Conservation (phyloP, 2,888 invertebrate species). For the Caenorhabditis sinica region DNA sequence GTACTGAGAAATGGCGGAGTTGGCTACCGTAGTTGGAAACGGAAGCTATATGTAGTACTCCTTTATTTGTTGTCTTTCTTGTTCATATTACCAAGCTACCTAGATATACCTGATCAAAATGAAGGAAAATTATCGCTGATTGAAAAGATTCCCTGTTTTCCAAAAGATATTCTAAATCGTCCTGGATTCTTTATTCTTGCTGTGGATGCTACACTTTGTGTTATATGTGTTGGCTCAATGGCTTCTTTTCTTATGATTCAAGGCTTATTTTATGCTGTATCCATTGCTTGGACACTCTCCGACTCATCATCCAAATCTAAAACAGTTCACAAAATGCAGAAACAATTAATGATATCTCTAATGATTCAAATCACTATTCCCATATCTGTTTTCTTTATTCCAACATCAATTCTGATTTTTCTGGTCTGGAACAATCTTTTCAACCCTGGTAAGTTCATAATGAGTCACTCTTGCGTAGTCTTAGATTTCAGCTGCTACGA, state of each 20-base stretch:
- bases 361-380: constrained; percentile 30
- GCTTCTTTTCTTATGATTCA: constrained; percentile 2
- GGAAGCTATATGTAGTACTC: constrained; percentile 3
- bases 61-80: background rate
- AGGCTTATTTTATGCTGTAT: constrained; percentile 19
- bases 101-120: constrained; percentile 11
- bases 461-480: background rate
- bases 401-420: background rate
- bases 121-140: background rate
- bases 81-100: constrained; percentile 2
- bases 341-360: constrained; percentile 22
- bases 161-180: constrained; percentile 21
- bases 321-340: constrained; percentile 24
- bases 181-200: constrained; percentile 27
- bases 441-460: constrained; percentile 24
- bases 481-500: constrained; percentile 22
- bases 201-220: constrained; percentile 11
- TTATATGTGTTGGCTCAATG: background rate
- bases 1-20: constrained; percentile 8
- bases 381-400: constrained; percentile 11
- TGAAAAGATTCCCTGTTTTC: constrained; percentile 20
- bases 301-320: constrained; percentile 8
- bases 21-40: background rate
- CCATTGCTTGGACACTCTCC: constrained; percentile 3
- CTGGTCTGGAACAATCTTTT: background rate